Evolutionary conservation across 2,888 invertebrate species (phyloP).

Genomic region (Chloroclysta siterata): DNA sequence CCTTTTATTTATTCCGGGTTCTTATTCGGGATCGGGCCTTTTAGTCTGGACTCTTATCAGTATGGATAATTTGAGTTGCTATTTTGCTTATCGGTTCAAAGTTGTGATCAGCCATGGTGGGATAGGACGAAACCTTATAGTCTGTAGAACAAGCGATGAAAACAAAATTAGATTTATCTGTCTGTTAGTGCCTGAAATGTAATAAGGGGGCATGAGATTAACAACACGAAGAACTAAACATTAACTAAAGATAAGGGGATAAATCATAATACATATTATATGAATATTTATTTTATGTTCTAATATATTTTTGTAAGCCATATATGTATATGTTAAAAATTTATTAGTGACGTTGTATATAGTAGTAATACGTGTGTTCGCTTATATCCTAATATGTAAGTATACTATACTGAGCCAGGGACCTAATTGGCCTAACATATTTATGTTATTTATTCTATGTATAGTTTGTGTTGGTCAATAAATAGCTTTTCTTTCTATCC

Average conservation of each 20-base stretch:
- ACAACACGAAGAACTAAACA: slow-evolving; percentile 13
- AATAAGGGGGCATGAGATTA: slow-evolving; percentile 51
- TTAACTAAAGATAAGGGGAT: neutral
- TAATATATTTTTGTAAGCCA: neutral
- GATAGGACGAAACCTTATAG: slow-evolving; percentile 49
- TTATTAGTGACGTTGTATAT: no score
- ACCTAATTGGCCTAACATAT: no score
- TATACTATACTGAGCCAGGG: no score
- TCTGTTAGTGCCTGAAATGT: slow-evolving; percentile 60
- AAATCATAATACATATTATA: slow-evolving; percentile 12
- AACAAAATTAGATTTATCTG: slow-evolving; percentile 52
- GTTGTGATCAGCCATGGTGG: slow-evolving; percentile 44
- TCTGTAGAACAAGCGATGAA: slow-evolving; percentile 68
- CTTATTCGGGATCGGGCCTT: slow-evolving; percentile 9
- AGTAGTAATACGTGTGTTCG: no score
- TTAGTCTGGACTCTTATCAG: slow-evolving; percentile 17
- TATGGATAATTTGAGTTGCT: slow-evolving; percentile 16
- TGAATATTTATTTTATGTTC: neutral
- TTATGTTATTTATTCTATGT: no score
- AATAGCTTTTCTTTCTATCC: no score
- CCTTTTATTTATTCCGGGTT: slow-evolving; percentile 20
- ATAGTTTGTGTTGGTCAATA: no score
- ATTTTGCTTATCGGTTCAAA: slow-evolving; percentile 29
- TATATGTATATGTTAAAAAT: neutral
- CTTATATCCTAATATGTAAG: no score